Evolutionary conservation across 2,113 vertebrate species (phyloP).

Genomic region (Monopterus albus): DNA sequence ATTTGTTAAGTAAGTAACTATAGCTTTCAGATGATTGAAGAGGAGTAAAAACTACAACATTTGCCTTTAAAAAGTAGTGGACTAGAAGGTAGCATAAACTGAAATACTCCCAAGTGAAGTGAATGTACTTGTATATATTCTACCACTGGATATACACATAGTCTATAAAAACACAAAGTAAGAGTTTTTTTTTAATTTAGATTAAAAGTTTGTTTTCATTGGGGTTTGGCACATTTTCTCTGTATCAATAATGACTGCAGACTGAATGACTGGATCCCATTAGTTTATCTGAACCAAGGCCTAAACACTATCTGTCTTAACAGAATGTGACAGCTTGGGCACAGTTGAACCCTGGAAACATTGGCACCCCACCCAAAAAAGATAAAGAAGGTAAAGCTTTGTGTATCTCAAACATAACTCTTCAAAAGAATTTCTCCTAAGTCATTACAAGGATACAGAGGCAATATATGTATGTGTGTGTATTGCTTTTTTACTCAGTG

Average conservation of each 20-base stretch:
- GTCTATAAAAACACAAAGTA: too few species aligned
- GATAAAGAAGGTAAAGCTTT: slow-evolving; percentile 68
- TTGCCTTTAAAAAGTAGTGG: too few species aligned
- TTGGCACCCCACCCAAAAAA: slow-evolving; percentile 71
- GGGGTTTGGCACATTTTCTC: too few species aligned
- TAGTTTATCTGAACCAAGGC: not conserved
- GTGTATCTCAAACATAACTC: not conserved
- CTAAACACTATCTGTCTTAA: not conserved
- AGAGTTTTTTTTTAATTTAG: too few species aligned
- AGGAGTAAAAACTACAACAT: too few species aligned
- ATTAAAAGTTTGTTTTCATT: too few species aligned
- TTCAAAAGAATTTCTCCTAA: not conserved
- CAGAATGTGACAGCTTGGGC: slow-evolving; percentile 52
- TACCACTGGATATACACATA: not conserved
- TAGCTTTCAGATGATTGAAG: too few species aligned
- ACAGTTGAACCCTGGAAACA: slow-evolving; percentile 81
- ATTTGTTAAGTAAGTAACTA: too few species aligned
- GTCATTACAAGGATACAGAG: not conserved
- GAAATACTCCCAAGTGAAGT: too few species aligned
- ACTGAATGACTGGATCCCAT: not conserved
- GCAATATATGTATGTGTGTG: not conserved
- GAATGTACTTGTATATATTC: too few species aligned
- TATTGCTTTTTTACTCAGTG: slow-evolving; percentile 35
- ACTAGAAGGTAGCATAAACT: too few species aligned
- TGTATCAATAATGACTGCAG: too few species aligned